phyloP scores from a whole-genome alignment of 2,888 invertebrate species.

The Nephrotoma appendiculata region DNA sequence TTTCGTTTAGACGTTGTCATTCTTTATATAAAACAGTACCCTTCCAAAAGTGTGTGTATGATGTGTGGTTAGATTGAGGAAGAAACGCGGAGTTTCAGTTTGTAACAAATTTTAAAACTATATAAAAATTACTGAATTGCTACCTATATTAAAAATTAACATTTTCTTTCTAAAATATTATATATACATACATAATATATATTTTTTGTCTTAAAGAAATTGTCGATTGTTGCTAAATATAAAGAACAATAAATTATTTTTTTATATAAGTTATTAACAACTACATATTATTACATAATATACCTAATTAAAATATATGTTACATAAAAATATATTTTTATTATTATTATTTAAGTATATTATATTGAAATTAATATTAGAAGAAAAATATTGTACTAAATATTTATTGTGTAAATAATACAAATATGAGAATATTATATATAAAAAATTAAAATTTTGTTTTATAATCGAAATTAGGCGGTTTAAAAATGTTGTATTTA shows the following conservation, averaged over 20 bases:
- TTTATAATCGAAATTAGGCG: too few relatives aligned
- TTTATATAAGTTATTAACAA: neutral
- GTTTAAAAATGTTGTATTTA: too few relatives aligned
- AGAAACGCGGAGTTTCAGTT: neutral
- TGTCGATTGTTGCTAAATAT: neutral
- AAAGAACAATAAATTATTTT: neutral
- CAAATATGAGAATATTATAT: neutral
- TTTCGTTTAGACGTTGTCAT: neutral
- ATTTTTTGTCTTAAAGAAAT: neutral
- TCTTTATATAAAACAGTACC: neutral
- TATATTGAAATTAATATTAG: neutral
- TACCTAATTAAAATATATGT: neutral
- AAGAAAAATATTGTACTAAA: neutral
- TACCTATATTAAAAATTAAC: neutral
- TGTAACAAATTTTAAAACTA: neutral
- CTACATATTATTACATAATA: neutral
- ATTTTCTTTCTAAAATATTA: neutral
- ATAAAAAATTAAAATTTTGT: neutral
- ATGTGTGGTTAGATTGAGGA: neutral
- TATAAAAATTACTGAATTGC: neutral
- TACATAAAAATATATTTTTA: neutral
- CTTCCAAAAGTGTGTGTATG: neutral
- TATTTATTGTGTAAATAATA: neutral
- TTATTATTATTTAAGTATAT: neutral
- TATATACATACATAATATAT: too few relatives aligned